These are phyloP conservation scores for Peribatodes rhomboidaria DNA, from an alignment of 2,888 invertebrate species.

Conservation along the genomic window DNA sequence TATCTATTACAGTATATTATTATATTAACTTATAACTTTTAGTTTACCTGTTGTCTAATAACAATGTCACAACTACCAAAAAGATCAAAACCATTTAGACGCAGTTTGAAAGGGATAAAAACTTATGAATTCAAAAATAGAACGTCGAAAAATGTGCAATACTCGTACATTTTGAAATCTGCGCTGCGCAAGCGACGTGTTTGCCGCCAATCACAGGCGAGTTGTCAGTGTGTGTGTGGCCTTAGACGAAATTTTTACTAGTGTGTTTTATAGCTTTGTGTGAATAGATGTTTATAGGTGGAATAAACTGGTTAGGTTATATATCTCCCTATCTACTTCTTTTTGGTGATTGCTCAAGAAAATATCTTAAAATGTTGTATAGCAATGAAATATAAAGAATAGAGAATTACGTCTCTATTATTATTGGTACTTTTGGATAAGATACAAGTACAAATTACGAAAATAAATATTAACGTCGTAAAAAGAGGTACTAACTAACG, in stretches of 20 bases:
- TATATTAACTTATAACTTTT: too few species aligned
- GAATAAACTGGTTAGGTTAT: slow-evolving; percentile 33
- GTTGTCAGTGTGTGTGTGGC: slow-evolving; percentile 57
- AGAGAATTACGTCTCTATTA: too few species aligned
- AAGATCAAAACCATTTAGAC: slow-evolving; percentile 67
- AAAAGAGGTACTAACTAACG: too few species aligned
- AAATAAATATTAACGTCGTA: too few species aligned
- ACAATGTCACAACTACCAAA: slow-evolving; percentile 47
- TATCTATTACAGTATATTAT: too few species aligned
- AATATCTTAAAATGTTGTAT: too few species aligned
- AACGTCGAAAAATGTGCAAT: slow-evolving; percentile 79
- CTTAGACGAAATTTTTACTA: slow-evolving; percentile 53
- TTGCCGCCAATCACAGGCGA: slow-evolving; percentile 61
- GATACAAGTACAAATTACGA: too few species aligned
- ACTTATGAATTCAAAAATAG: slow-evolving; percentile 81
- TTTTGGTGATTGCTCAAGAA: slow-evolving; percentile 10
- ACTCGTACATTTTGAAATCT: slow-evolving; percentile 67
- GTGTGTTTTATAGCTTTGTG: slow-evolving; percentile 50
- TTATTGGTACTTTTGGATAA: too few species aligned
- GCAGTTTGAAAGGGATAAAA: slow-evolving; percentile 71
- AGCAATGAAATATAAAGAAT: too few species aligned
- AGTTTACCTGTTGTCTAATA: too few species aligned
- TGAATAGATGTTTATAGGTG: slow-evolving; percentile 42
- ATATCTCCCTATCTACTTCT: slow-evolving; percentile 1
- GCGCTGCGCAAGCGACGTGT: slow-evolving; percentile 49